These are phyloP conservation scores for Petrolisthes cinctipes DNA, from an alignment of 2,888 invertebrate species.

Conservation along the genomic window DNA sequence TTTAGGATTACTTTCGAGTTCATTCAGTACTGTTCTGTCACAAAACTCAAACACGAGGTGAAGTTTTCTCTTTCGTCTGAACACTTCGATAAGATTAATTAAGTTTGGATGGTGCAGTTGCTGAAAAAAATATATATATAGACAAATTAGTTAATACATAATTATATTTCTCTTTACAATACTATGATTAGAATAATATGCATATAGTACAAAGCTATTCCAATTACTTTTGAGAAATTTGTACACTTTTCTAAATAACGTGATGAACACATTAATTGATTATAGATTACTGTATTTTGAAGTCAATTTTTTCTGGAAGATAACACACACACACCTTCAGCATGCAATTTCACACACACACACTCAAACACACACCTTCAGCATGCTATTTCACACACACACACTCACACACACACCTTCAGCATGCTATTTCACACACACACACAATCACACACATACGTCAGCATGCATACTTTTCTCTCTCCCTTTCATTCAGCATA, in stretches of 20 bases:
- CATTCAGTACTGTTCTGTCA: conserved; percentile 95
- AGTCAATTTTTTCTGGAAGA: too few species aligned
- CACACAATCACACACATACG: too few species aligned
- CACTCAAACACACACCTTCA: background rate
- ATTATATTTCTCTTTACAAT: too few species aligned
- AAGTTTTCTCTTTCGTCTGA: conserved; percentile 91
- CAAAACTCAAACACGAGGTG: conserved; percentile 99
- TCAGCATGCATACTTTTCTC: too few species aligned
- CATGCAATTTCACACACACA: background rate
- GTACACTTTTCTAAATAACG: too few species aligned
- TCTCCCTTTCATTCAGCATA: too few species aligned
- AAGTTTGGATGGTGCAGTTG: conserved; percentile 98
- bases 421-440: too few species aligned
- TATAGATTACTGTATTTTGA: background rate
- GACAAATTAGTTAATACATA: too few species aligned
- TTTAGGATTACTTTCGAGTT: conserved; percentile 91
- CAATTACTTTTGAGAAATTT: too few species aligned
- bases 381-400: background rate
- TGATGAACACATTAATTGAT: background rate
- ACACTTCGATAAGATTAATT: conserved; percentile 97
- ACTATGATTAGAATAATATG: too few species aligned
- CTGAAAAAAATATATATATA: conserved; percentile 77
- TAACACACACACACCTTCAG: background rate
- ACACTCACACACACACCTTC: background rate
- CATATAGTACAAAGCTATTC: too few species aligned